These are phyloP conservation scores for Squalus acanthias DNA, from an alignment of 2,797 vertebrate genomes.

Conservation along the genomic window DNA sequence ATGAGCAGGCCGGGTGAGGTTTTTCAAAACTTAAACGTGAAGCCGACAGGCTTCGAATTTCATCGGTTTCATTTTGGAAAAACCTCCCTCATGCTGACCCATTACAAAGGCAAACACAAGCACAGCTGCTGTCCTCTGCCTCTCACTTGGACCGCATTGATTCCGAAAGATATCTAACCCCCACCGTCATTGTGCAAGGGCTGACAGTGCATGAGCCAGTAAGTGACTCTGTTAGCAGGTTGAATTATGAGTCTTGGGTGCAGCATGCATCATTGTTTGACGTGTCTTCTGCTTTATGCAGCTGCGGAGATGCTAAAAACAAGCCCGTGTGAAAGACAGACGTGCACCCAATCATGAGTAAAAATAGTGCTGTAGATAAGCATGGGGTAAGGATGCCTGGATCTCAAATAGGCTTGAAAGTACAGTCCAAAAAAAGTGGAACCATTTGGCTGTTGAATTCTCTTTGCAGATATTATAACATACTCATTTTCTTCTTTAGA, in stretches of 20 bases:
- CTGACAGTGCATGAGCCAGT: neutral
- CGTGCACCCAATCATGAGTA: neutral
- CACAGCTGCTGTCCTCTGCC: neutral
- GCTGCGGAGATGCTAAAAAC: neutral
- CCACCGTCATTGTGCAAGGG: neutral
- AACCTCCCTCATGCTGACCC: neutral
- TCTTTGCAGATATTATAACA: neutral
- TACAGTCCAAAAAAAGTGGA: neutral
- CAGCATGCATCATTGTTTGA: neutral
- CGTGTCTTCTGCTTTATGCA: neutral
- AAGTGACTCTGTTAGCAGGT: neutral
- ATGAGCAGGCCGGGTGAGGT: neutral
- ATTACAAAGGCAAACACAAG: neutral
- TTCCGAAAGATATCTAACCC: neutral
- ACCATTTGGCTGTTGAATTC: neutral
- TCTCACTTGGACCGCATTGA: neutral
- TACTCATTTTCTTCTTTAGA: neutral
- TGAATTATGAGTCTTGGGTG: neutral
- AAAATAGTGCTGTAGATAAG: neutral
- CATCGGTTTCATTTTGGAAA: neutral
- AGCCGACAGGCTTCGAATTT: neutral
- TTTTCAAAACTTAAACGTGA: neutral
- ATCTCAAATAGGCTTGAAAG: neutral
- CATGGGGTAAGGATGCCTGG: neutral
- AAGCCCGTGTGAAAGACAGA: neutral